Percentiles rank a stretch among this genome's conserved stretches.
phyloP scores from a whole-genome alignment of 2,113 vertebrate species.

The Nothobranchius kuhntae region DNA sequence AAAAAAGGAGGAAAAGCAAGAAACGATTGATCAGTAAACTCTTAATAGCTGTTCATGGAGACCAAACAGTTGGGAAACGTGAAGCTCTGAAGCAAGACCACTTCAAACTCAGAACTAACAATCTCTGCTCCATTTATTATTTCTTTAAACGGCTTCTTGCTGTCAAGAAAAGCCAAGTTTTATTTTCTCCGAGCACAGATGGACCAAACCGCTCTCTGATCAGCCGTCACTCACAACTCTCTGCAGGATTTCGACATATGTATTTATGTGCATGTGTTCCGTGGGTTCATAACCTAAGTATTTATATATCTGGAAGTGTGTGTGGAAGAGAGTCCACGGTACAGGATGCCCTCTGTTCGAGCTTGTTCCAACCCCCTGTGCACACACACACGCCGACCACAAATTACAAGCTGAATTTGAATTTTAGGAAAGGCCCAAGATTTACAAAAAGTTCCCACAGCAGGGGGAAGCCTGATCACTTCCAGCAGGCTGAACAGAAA shows the following conservation, averaged over 20 bases:
- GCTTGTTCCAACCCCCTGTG: conserved; percentile 57
- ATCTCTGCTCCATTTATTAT: conserved; percentile 63
- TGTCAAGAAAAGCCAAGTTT: conserved; percentile 55
- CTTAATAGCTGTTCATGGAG: conserved; percentile 30
- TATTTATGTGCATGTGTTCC: conserved; percentile 51
- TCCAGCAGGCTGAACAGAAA: conserved; percentile 54
- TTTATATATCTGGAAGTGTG: conserved; percentile 46
- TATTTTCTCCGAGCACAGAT: conserved; percentile 47
- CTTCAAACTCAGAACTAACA: conserved; percentile 34
- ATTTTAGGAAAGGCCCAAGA: conserved; percentile 72
- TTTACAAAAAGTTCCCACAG: conserved; percentile 75
- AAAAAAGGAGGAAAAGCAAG: conserved; percentile 24
- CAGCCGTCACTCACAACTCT: conserved; percentile 63
- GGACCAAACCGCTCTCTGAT: conserved; percentile 61
- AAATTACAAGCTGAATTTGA: conserved; percentile 79
- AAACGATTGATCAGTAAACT: conserved; percentile 15
- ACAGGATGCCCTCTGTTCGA: conserved; percentile 65
- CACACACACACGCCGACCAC: conserved; percentile 66
- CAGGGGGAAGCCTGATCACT: conserved; percentile 57
- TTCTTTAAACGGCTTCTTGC: conserved; percentile 48
- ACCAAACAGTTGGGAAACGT: conserved; percentile 17
- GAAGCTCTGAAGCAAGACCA: conserved; percentile 44
- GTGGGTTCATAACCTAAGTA: conserved; percentile 52
- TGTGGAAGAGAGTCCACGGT: conserved; percentile 35
- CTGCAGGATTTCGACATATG: conserved; percentile 50